Base-by-base conservation (phyloP, 92 coral and sea anemone species). In the Umimayanthus kanabou region DNA sequence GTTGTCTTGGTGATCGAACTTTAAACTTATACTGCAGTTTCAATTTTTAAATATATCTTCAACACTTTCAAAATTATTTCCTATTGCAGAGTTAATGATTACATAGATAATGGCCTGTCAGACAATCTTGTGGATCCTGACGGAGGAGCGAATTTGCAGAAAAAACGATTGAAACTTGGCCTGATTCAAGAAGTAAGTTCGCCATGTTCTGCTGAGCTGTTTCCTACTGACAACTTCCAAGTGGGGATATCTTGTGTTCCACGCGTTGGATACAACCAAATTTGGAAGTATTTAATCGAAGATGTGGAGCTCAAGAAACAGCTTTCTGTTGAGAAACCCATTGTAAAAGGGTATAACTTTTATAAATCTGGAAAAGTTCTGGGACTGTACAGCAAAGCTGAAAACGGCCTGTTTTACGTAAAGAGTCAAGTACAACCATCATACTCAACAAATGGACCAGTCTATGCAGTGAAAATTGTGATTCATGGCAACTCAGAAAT, bases 331-430 rank as follows among this genome's bases (percentile, higher is more conserved):
- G 91, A 88, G 53, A 91, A 91, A 77, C 93, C 91, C 6, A 85
- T 92, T 22, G 92, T 92, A 9, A 92, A 92, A 78, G 90, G 90
- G 1, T 89, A 86, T 42, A 92, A 92, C 84, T 92, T 92, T 89
- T 89, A 18, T 30, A 89, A 91, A 70, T 91, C 94, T 20, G 94
- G 92, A 29, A 89, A 91, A 76, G 92, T 91, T 39, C 81, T 79
- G 4, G 89, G 90, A 4, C 25, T 89, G 18, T 91, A 80, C 49
- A 85, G 70, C 45, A 89, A 91, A 89, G 2, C 67, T 33, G 90
- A 85, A 49, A 49, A 65, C 18, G 90, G 80, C 26, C 39, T 9
- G 65, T 69, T 80, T 58, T 81, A 92, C 42, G 71, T 92, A n/a
- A 92, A 89, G 40, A 89, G 94, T 22, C 91, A 91, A 88, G 93